Base-by-base conservation (phyloP, 1,140 invertebrate genomes). In the Hyphantria cunea region DNA sequence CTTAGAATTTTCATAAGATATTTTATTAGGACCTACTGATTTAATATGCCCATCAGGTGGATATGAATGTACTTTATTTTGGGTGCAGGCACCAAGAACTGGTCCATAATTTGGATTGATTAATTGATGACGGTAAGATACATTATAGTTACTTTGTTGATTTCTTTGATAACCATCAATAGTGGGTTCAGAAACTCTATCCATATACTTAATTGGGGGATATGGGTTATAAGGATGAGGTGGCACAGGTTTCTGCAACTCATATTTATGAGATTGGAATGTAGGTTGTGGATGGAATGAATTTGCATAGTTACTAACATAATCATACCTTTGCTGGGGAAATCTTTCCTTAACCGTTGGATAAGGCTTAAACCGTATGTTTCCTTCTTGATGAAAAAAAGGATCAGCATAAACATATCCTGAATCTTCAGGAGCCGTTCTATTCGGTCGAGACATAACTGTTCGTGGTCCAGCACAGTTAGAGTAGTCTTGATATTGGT, bases 301-400 rank as follows among this genome's bases (percentile, higher is more conserved):
- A 74, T 78, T 84, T 45, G 78, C 56, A 68, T 81, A 88, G 73
- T 85, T 89, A 82, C 58, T 70, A 68, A 83, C 64, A 82, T 87
- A 88, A 55, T 90, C 86, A 88, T 90, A 89, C 82, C 86, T 90
- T 72, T 72, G 31, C 64, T 82, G 84, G 47, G 73, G 76, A 72
- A 78, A 82, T 48, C 82, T 72, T 42, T 88, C 86, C 60, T 89
- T 89, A 13, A 75, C 34, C 50, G 70, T 65, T 66, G 88, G 82
- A 66, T 91, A 91, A 34, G 90, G 90, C 59, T 89, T 89, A 71
- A 78, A 89, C 8, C 87, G 77, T 31, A 85, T 73, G 61, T 84
- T 90, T 52, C 70, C 72, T 51, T 88, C 80, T 65, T 81, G 76
- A 65, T 83, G 76, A 65, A 81, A 84, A 56, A 83, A 82, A 34